Evolutionary conservation across 2,888 invertebrate species (phyloP), one percentile per base, ranked within the genome.

Genomic region (Saturnia japonica): DNA sequence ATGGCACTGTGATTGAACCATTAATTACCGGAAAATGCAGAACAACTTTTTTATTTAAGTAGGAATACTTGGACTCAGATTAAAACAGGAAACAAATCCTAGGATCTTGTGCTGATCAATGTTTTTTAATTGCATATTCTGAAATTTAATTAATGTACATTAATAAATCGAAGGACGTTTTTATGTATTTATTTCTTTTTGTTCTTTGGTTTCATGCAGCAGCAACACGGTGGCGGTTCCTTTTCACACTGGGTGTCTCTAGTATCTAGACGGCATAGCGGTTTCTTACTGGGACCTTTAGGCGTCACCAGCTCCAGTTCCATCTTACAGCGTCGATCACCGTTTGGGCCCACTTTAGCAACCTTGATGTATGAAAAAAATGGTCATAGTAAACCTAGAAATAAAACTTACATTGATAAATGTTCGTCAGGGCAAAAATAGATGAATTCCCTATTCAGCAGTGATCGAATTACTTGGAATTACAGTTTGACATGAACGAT

Each of bases 221-320:
- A 82, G 72, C 91, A 89, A 0, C 54, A 54, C 54, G 85, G 82
- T 0, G 82, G 91, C 71, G 80, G 83, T 0, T 90, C 89, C 0
- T 89, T 87, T 0, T 93, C 92, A 67, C 88, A 94, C 69, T 94
- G 94, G 0, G 90, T 88, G 72, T 90, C 93, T 42, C 90, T 84
- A 1, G 94, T 91, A 68, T 94, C 93, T 12, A 88, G 80, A 22
- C 92, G 88, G 7, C 93, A 87, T 0, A 91, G 94, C 0, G 94
- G 91, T 71, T 94, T 94, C 67, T 91, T 90, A 40, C 95, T 95
- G 0, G 94, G 93, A 0, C 95, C 95, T 76, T 95, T 95, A 0
- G 96, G 96, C 0, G 96, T 96, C 57, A 95, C 95, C 80, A 96
- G 87, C 76, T 96, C 96, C 70, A 96, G 80, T 80, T 96, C 96